Base-by-base conservation (phyloP, 1,140 invertebrate genomes). In the Amphibalanus amphitrite region DNA sequence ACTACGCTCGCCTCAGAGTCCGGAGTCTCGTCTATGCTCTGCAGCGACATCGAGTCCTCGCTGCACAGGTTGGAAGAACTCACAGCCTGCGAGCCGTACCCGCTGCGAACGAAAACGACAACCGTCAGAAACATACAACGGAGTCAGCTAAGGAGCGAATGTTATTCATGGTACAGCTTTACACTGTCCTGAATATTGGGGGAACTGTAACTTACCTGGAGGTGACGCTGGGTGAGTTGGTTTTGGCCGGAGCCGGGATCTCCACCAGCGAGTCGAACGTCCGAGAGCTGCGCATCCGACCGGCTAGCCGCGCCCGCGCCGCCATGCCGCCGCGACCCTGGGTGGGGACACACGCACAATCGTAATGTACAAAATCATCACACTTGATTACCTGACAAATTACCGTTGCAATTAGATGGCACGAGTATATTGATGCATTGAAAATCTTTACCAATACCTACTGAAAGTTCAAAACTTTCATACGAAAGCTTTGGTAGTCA, bases 1-100 rank as follows among this genome's bases (percentile, higher is more conserved):
- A 59, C 47, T 20, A 59, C 47, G 47, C 47, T 59, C 47, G 47
- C 47, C 47, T 59, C 47, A 8, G 47, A 59, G 79, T 89, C 89
- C 29, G 90, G 89, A 23, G 89, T 92, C 76, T 92, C 90, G 81
- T 93, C 91, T 68, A 90, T 88, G 77, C 90, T 92, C 79, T 89
- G 86, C 76, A 95, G 85, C 26, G 92, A 95, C 28, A 91, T 82
- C 10, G 91, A 92, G 82, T 95, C 93, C 79, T 95, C 92, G 78
- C 90, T 94, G 47, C 13, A 59, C 65, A 67, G 65, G 28, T 67
- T 67, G 3, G 65, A 67, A 3, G 65, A 26, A 26, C 65, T 67
- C 23, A 67, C 92, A 38, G 92, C 91, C 82, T 76, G 73, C 74
- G 76, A 68, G 70, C 72, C 74, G 69, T 75, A 74, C 8, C 74